These are phyloP conservation scores for Folsomia manolachei DNA, from an alignment of 2,888 invertebrate genomes.

Conservation along the genomic window DNA sequence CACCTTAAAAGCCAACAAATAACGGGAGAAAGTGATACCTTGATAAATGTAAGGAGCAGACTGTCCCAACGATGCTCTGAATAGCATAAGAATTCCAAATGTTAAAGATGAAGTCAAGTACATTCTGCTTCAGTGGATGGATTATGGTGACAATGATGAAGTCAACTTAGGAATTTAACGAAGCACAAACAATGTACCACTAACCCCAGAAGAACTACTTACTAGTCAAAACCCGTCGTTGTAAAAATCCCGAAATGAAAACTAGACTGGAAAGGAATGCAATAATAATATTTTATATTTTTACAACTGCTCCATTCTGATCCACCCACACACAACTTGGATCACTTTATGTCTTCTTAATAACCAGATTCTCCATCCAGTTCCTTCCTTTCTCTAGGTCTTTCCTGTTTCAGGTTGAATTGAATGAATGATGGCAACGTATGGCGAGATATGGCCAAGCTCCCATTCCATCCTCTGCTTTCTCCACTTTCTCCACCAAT, in stretches of 20 bases:
- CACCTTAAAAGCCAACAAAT: neutral
- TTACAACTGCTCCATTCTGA: constrained; percentile 9
- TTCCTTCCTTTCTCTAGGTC: constrained; percentile 11
- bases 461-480: constrained; percentile 7
- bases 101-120: constrained; percentile 27
- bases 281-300: neutral
- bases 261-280: neutral
- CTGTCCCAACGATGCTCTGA: constrained; percentile 40
- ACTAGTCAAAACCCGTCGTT: neutral
- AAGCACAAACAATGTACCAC: neutral
- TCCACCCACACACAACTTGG: constrained; percentile 20
- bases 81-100: constrained; percentile 43
- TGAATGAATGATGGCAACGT: constrained; percentile 16
- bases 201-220: neutral
- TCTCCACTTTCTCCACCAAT: constrained; percentile 5
- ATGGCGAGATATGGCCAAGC: constrained; percentile 13
- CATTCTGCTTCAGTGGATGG: constrained; percentile 6
- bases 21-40: neutral
- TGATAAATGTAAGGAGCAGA: constrained; percentile 33
- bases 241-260: neutral
- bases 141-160: neutral
- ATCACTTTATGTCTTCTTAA: constrained; percentile 1
- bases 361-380: neutral
- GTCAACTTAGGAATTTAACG: constrained; percentile 5
- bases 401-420: too few relatives aligned